Evolutionary conservation across 2,888 invertebrate genomes (phyloP), one percentile per base, ranked within the genome.

Genomic region (Atrina japonica): DNA sequence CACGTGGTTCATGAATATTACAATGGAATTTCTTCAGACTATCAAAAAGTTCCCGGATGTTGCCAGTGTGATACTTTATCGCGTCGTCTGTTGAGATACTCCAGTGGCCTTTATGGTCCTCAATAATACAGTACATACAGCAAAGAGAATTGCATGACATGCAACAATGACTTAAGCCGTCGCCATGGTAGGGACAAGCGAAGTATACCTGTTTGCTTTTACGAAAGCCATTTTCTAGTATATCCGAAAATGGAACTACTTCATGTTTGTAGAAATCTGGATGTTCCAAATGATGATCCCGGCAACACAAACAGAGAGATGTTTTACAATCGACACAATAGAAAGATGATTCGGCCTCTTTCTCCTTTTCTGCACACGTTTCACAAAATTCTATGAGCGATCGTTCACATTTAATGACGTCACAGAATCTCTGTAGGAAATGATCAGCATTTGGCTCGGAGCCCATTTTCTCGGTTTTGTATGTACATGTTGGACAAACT

Each of bases 371-470:
- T 16, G 11, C n/a, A 11, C 56, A 56, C 7, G 14, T 18, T 23
- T 23, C 23, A 40, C 56, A 56, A 0, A 16, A n/a, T 21, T 56
- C 41, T 21, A n/a, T 35, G 5, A 56, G 35, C 23, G 35, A 40
- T 9, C 56, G 30, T 14, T 56, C 56, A 35, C 9, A 40, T 23
- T 40, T 35, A 35, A 56, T 56, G 56, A 56, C 40, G 40, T 56
- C 56, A 56, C 56, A 56, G 40, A 40, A 56, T 40, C 35, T 35
- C 23, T 56, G n/a, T 21, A 23, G 23, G 18, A 56, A 56, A 23
- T 40, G 35, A 40, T 41, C 41, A 23, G 18, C n/a, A n/a, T n/a
- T n/a, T n/a, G n/a, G 16, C 9, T 40, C 14, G n/a, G 21, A 14
- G 21, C 40, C 16, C 5, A 7, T 35, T 3, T 52, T 21, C 14